Evolutionary conservation across 2,797 vertebrate species (phyloP).

Genomic region (Miichthys miiuy): DNA sequence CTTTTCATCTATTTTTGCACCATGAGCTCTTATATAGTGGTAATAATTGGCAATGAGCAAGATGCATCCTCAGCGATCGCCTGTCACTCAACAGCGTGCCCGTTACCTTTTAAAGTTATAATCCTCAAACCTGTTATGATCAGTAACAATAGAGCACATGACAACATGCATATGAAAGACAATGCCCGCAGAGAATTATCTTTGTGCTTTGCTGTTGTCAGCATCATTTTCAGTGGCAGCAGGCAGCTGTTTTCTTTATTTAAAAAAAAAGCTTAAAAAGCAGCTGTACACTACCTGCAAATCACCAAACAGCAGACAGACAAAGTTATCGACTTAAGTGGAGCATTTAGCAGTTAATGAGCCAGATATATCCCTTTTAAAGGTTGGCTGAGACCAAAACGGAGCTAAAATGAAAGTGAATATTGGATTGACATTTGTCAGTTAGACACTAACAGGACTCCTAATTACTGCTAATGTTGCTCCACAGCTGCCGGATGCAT

Average conservation of each 20-base stretch:
- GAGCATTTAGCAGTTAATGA: background rate
- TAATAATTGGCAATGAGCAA: conserved; percentile 21
- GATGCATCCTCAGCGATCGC: background rate
- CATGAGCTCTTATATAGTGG: conserved; percentile 3
- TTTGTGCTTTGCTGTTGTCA: background rate
- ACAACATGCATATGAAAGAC: background rate
- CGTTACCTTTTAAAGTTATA: background rate
- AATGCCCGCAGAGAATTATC: too few relatives aligned
- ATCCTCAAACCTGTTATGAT: background rate
- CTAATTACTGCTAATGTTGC: background rate
- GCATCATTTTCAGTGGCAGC: background rate
- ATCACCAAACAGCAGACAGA: background rate
- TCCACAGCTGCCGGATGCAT: background rate
- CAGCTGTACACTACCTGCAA: background rate
- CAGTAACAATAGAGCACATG: background rate
- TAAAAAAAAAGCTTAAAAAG: background rate
- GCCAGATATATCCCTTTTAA: background rate
- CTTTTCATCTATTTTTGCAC: conserved; percentile 41
- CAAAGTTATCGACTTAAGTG: background rate
- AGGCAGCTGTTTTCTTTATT: conserved; percentile 4
- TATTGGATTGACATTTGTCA: background rate
- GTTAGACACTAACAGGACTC: background rate
- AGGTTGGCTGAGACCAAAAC: background rate
- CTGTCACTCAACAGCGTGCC: background rate
- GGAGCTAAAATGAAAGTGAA: background rate